Evolutionary conservation across 1,140 invertebrate species (phyloP).

Genomic region (Tribolium madens): DNA sequence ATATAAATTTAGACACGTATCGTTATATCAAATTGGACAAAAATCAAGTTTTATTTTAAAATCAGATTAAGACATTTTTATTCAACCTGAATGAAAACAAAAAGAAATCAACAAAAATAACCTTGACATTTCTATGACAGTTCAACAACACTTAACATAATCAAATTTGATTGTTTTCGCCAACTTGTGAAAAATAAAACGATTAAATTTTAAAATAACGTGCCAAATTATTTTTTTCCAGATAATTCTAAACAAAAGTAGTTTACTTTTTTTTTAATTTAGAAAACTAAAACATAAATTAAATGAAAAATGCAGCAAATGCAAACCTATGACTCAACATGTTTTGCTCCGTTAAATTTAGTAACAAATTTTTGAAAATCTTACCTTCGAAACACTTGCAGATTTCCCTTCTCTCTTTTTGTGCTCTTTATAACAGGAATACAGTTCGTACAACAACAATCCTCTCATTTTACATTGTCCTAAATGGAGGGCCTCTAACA

Average conservation of each 20-base stretch:
- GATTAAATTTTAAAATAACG: neutral
- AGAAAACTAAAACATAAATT: neutral
- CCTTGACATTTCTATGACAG: constrained; percentile 16
- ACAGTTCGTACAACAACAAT: constrained; percentile 58
- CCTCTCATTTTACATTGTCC: constrained; percentile 67
- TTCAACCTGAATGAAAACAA: neutral
- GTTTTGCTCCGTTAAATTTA: constrained; percentile 28
- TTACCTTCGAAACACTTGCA: constrained; percentile 17
- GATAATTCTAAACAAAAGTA: neutral
- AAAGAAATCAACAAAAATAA: constrained; percentile 9
- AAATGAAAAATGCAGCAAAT: constrained; percentile 7
- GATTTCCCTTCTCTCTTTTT: constrained; percentile 23
- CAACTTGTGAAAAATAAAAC: neutral
- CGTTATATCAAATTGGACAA: constrained; percentile 1
- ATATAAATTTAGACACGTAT: neutral
- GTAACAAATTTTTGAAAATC: neutral
- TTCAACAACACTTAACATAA: constrained; percentile 12
- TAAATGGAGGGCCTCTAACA: constrained; percentile 64
- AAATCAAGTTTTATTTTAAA: constrained; percentile 15
- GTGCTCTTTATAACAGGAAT: constrained; percentile 52
- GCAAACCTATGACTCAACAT: constrained; percentile 17
- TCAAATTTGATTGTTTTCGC: neutral
- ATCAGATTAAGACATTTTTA: constrained; percentile 3
- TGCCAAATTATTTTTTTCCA: too few species aligned
- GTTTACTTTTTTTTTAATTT: neutral